Evolutionary conservation across 2,888 invertebrate species (phyloP), one percentile per base, ranked within the genome.

Genomic region (Dermolepida albohirtum): DNA sequence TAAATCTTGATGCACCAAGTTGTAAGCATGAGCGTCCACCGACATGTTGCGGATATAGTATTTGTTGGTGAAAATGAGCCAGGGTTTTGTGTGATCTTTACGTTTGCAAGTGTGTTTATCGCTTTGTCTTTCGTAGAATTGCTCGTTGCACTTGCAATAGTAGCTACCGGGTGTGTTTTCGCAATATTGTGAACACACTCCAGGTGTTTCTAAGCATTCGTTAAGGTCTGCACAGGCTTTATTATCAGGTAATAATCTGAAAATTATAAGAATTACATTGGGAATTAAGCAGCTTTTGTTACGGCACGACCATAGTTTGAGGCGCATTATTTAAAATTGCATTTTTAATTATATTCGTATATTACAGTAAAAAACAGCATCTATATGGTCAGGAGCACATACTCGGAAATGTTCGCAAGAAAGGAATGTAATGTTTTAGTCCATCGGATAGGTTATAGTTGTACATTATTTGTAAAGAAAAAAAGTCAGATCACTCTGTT

Each of bases 1-100:
- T 17, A 98, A 88, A 79, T 98, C 98, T 82, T 97, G 96, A 78
- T 96, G 95, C 77, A 97, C 90, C 12, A 97, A 86, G 77, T 91
- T 93, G 80, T 97, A 97, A 8, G 89, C 85, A 4, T 88, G 85
- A 0, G 96, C 98, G 80, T 98, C 97, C 0, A 91, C 87, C 0
- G 97, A 95, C 90, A 99, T 94, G 78, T 98, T 97, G 63, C 98
- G 87, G 1, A 99, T 92, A 83, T 99, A 99, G 82, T 98, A 98
- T 78, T 97, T 96, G 81, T 99, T 99, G 11, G 97, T 96, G 80
- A 98, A 96, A 64, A 98, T 88, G 12, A 97, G 83, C 95, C 96
- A 98, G 0, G 97, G 95, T 34, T 88, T 84, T 1, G 86, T 88
- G 75, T 88, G 88, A 77, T 97, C 96, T 75, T 90, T 90, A 41